Evolutionary conservation across 1,140 invertebrate species (phyloP), one percentile per base, ranked within the genome.

Genomic region (Eurosta solidaginis): DNA sequence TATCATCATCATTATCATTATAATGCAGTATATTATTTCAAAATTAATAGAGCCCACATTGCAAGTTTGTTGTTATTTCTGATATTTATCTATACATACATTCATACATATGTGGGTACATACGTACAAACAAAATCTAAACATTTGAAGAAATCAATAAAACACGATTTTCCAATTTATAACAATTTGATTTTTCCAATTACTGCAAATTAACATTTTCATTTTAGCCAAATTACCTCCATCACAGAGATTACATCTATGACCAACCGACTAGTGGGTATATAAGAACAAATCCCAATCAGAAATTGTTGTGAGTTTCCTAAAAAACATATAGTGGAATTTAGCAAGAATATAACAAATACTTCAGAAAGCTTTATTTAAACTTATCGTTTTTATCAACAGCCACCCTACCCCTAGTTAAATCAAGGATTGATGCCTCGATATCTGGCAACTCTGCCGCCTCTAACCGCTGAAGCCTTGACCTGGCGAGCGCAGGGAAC

Each of bases 111-210:
- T 25, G 27, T 0, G 9, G 6, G 14, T 25, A 54, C 50, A 12
- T 25, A 2, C 4, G 12, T 52, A 52, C 49, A 25, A 10, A 10
- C n/a, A 33, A 17, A 36, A 9, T 9, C 17, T 3, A 5, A 14
- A 33, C 29, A 63, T 14, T 49, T 17, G 47, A n/a, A n/a, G 27
- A 68, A 59, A 36, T 68, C 33, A 68, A 40, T 68, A 68, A 17
- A 42, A 40, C 59, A 68, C 12, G 33, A 68, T 68, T 68, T 68
- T 68, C 33, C 59, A 68, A 68, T 68, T 68, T 68, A 68, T 68
- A 40, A 40, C 36, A 40, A 40, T 68, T 40, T 9, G 59, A 68
- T 68, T 68, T 42, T 22, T 9, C 17, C 59, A 68, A 40, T 68
- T 27, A 68, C 40, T 68, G 17, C 33, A 68, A 68, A 68, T 68